A percentile compares a stretch with the other conserved stretches of the same genome.
Evolutionary conservation across 2,888 invertebrate species (phyloP).

Genomic region (Eupeodes latifasciatus): DNA sequence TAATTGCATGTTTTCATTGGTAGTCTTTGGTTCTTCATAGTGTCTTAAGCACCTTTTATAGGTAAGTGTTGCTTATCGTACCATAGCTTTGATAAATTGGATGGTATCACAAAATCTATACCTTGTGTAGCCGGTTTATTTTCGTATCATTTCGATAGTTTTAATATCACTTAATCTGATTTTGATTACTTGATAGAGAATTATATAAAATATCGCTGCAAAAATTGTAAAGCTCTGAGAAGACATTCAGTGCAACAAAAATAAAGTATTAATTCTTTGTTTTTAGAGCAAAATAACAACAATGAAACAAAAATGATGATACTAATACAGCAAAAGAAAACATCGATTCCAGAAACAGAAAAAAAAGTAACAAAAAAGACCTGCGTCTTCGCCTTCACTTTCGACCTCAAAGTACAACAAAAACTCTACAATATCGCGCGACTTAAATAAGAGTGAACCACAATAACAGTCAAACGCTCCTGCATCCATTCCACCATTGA

Average conservation of each 20-base stretch:
- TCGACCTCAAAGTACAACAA: not conserved
- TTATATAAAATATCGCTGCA: not conserved
- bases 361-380: slow-evolving; percentile 1
- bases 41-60: no score
- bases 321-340: not conserved
- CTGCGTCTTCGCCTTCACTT: slow-evolving; percentile 6
- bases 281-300: not conserved
- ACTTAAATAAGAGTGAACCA: not conserved
- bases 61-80: no score
- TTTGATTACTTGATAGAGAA: slow-evolving; percentile 1
- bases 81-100: no score
- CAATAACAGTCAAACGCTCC: not conserved
- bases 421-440: not conserved
- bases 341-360: not conserved
- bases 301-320: slow-evolving; percentile 2
- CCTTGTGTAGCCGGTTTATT: not conserved
- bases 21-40: no score
- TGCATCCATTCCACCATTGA: not conserved
- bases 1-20: no score
- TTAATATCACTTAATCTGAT: not conserved
- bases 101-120: no score
- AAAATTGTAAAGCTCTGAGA: not conserved
- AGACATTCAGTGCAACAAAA: not conserved
- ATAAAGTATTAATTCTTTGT: slow-evolving; percentile 6
- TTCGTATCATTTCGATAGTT: not conserved